phyloP scores from a whole-genome alignment of 2,797 vertebrate genomes.

The Siniperca scherzeri region DNA sequence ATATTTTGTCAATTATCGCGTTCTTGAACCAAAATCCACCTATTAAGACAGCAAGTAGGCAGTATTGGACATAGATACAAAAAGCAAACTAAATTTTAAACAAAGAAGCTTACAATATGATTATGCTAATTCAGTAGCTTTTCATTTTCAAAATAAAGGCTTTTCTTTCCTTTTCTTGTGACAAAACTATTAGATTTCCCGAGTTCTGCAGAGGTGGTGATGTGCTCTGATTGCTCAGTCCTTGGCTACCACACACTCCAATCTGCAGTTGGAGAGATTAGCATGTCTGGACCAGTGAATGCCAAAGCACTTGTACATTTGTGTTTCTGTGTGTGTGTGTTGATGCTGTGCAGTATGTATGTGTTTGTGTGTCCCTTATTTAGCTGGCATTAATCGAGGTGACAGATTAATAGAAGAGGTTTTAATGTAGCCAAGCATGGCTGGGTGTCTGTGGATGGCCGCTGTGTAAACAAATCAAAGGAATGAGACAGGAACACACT shows the following conservation, averaged over 20 bases:
- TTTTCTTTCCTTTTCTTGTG: not conserved
- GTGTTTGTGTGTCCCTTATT: slow-evolving; percentile 38
- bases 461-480: slow-evolving; percentile 56
- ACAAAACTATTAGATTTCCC: not conserved
- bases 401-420: slow-evolving; percentile 71
- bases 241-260: slow-evolving; percentile 53
- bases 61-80: not conserved
- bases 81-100: slow-evolving; percentile 5
- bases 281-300: slow-evolving; percentile 61
- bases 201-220: slow-evolving; percentile 36
- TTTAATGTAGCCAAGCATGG: slow-evolving; percentile 66
- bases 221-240: slow-evolving; percentile 56
- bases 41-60: slow-evolving; percentile 7
- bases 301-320: slow-evolving; percentile 58
- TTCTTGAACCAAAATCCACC: slow-evolving; percentile 23
- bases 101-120: not conserved
- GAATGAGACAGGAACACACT: slow-evolving; percentile 5
- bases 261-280: slow-evolving; percentile 71
- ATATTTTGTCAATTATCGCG: slow-evolving; percentile 16
- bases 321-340: not conserved
- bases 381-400: slow-evolving; percentile 56
- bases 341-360: not conserved
- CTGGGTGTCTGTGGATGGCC: slow-evolving; percentile 40
- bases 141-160: slow-evolving; percentile 10
- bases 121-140: not conserved